Evolutionary conservation across 2,888 invertebrate species (phyloP), one percentile per base, ranked within the genome.

Genomic region (Therioaphis trifolii): DNA sequence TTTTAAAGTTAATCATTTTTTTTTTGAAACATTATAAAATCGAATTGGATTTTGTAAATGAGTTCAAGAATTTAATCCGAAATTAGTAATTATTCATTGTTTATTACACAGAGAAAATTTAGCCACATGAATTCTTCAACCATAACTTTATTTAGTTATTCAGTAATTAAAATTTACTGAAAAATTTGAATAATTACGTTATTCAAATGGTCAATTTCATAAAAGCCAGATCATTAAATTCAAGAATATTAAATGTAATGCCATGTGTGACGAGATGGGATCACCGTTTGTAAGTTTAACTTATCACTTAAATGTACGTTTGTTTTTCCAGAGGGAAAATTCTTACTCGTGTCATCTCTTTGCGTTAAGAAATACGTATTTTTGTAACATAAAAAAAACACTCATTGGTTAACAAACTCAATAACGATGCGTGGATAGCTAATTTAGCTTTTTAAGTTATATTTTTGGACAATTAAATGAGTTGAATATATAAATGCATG

Each of bases 401-500:
- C 63, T 63, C 27, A 63, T 63, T 63, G 63, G 63, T 27, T 63
- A 27, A 63, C n/a, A 63, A 63, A 63, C 27, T 63, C 11, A 63
- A 63, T 63, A 27, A 63, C 63, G n/a, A n/a, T 43, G 4, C 43
- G 43, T 43, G 43, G 43, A 11, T 43, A 7, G 43, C 43, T 43
- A 78, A 78, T 46, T 66, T 79, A 21, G 69, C 69, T 40, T 79
- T 68, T 68, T 1, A 24, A 35, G 43, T n/a, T n/a, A n/a, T n/a
- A n/a, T n/a, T n/a, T 52, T 79, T 69, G 21, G 21, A 55, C 21
- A 15, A 35, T 74, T 58, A 58, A 58, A 74, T 40, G 15, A 29
- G 1, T 79, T 69, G 11, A 79, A 79, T 55, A 68, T 69, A 49
- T 35, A 69, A 12, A 79, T 49, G 78, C n/a, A n/a, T n/a, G n/a